Evolutionary conservation across 2,888 invertebrate genomes (phyloP), one percentile per base, ranked within the genome.

Genomic region (Eurois occulta): DNA sequence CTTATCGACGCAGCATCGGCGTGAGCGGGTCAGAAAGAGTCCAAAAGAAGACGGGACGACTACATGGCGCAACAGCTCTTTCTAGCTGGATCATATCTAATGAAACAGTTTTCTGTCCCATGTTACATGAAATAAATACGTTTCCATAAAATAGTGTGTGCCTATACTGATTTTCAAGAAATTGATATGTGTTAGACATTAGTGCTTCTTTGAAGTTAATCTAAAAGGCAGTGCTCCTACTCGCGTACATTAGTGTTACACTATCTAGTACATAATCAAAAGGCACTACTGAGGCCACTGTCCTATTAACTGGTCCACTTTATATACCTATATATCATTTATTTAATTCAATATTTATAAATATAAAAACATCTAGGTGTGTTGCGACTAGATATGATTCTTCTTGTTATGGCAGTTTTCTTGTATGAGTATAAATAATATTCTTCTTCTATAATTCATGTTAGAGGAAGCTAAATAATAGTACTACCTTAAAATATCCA

Each of bases 231-330:
- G 93, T 94, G 94, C 93, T 91, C 90, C 93, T 93, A 93, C 84
- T 58, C 82, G 81, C 83, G 78, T 78, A 88, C 85, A 88, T 88
- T 87, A 87, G 87, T 89, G 85, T 84, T 75, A 83, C 67, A 80
- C 86, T 88, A 90, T 90, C 89, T 91, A 92, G 90, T 90, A 93
- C 88, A 91, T 87, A 82, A 85, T 90, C 84, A 92, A 95, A 95
- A 96, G 96, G 96, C 96, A 96, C 96, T 96, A 96, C 95, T 80
- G 91, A 96, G 96, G 96, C 96, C 96, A 94, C 95, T 93, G 93
- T 95, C 91, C 94, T 95, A 94, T 90, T 87, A 90, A 93, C 94
- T 96, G 96, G 96, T 96, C 96, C 96, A 92, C 92, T 90, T 93
- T 92, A 91, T 78, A 82, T 89, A 77, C 75, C 80, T 87, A 89